phyloP scores from a whole-genome alignment of 2,888 invertebrate species.

The Pterostichus niger region DNA sequence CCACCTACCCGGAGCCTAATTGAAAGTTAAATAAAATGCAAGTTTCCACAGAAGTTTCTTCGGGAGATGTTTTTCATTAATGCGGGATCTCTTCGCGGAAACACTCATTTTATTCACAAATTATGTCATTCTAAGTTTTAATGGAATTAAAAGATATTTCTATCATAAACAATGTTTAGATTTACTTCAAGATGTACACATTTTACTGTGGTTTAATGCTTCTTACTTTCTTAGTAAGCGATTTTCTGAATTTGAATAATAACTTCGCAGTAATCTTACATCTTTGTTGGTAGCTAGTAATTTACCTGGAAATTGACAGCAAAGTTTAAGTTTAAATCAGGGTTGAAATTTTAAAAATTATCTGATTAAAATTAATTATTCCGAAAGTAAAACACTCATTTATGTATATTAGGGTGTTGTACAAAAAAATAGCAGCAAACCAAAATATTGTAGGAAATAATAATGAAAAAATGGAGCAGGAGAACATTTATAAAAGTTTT shows the following conservation, averaged over 20 bases:
- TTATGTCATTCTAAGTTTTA: constrained; percentile 56
- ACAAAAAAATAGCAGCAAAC: too few relatives aligned
- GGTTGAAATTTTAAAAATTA: constrained; percentile 15
- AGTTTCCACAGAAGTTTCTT: constrained; percentile 19
- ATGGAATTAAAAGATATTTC: constrained; percentile 57
- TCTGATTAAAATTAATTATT: constrained; percentile 13
- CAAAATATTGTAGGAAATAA: too few relatives aligned
- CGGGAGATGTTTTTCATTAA: constrained; percentile 39
- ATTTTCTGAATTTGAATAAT: constrained; percentile 37
- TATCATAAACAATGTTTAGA: constrained; percentile 36
- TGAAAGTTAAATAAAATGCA: constrained; percentile 58
- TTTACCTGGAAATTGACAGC: constrained; percentile 34
- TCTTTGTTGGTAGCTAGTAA: constrained; percentile 20
- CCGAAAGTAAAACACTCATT: too few relatives aligned
- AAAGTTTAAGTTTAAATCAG: constrained; percentile 13
- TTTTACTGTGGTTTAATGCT: constrained; percentile 11
- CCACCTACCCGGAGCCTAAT: constrained; percentile 30
- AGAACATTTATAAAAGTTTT: too few relatives aligned
- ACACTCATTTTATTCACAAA: constrained; percentile 57
- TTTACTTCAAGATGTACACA: neutral
- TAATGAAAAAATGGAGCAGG: too few relatives aligned
- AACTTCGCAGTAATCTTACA: constrained; percentile 24
- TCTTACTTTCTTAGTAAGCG: constrained; percentile 17
- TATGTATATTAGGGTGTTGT: too few relatives aligned
- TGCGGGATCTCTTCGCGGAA: constrained; percentile 39